Base-by-base conservation (phyloP, 1,140 invertebrate genomes). In the Drosophila mojavensis region DNA sequence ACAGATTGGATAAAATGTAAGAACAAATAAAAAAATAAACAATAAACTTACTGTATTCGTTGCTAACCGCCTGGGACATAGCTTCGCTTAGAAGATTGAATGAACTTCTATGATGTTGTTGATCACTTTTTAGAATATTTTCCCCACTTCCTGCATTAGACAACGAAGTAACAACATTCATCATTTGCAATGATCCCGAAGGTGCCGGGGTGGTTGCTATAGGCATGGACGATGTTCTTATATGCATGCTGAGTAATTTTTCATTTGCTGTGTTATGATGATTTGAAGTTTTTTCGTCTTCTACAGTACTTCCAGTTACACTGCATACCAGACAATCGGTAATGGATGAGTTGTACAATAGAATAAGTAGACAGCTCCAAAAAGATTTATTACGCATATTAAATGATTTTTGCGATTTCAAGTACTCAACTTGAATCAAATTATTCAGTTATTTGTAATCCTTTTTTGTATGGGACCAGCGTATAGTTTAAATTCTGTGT, bases 61-160 rank as follows among this genome's bases (percentile, higher is more conserved):
- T 92, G 75, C 81, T 92, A 39, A 92, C 91, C 51, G 92, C 92
- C 78, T 93, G 84, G 5, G 92, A 92, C 88, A 93, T 93, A 9
- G 91, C 90, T 61, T 93, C 91, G 70, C 93, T 93, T 43, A 93
- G 59, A 30, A 93, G 72, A 61, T 91, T 88, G 61, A 92, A 93
- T n/a, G 93, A 91, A 53, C 90, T 92, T 41, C 80, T 75, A 13
- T 64, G 61, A 41, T 53, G 24, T 2, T 45, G 66, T 15, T 70
- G 67, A 0, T 64, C 67, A 15, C 36, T 11, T 24, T 53, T 6
- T 9, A 41, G 2, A 50, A 54, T 20, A 17, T 39, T 48, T 26
- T 70, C 61, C 5, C 43, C 68, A 26, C 51, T 64, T 11, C 30
- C 24, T 7, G 30, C 9, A 50, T 41, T 4, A 15, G 51, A 30